These are phyloP conservation scores for rabbit (Oryctolagus cuniculus) DNA, from an alignment of 2,113 vertebrate species.

Conservation along the genomic window DNA sequence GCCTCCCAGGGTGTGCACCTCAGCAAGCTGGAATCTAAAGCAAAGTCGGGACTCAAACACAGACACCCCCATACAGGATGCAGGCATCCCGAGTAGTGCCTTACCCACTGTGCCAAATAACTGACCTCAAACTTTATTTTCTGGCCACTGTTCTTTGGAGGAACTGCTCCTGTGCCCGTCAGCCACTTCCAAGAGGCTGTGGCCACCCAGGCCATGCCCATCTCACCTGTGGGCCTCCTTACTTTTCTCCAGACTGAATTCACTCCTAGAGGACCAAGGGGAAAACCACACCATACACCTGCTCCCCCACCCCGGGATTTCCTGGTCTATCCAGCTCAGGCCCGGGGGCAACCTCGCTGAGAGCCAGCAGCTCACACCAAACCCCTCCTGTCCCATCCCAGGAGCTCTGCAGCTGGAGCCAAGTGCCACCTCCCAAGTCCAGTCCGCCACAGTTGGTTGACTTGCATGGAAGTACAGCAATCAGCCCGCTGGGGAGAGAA, in stretches of 20 bases:
- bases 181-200: background rate
- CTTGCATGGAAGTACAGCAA: background rate
- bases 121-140: background rate
- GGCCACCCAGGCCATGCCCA: background rate
- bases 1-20: too few species aligned
- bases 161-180: background rate
- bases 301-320: background rate
- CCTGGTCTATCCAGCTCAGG: background rate
- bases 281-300: background rate
- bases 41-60: too few species aligned
- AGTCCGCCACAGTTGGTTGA: background rate
- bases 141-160: background rate
- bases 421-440: background rate
- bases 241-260: background rate
- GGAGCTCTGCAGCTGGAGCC: background rate
- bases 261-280: background rate
- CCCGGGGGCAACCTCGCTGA: background rate
- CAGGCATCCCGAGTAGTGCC: too few species aligned
- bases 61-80: too few species aligned
- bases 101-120: too few species aligned
- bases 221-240: background rate
- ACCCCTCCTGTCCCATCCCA: background rate
- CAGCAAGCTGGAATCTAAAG: too few species aligned
- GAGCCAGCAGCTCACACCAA: background rate
- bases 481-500: slow-evolving; percentile 8